Evolutionary conservation across 1,140 invertebrate species (phyloP).

Genomic region (Streblospio benedicti): DNA sequence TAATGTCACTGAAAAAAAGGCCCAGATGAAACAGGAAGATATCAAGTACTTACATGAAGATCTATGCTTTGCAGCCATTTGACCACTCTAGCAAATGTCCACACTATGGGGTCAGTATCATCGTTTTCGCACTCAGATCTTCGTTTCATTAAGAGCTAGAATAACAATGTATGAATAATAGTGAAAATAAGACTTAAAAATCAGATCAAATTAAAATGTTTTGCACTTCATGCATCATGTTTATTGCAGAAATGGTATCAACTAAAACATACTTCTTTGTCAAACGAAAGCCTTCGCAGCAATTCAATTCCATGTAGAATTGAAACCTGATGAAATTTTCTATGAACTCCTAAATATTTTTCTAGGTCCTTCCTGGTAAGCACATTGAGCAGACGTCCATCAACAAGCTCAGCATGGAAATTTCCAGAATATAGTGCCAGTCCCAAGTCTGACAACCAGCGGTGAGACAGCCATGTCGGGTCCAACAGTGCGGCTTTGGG

Average conservation of each 20-base stretch:
- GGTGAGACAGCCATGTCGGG: constrained; percentile 59
- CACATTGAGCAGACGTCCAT: constrained; percentile 82
- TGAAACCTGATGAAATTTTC: constrained; percentile 86
- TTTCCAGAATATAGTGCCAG: constrained; percentile 77
- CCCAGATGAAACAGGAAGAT: too few relatives aligned
- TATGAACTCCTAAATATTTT: constrained; percentile 73
- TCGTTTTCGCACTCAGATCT: constrained; percentile 77
- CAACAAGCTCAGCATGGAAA: constrained; percentile 81
- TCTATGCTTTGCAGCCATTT: constrained; percentile 87
- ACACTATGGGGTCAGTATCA: constrained; percentile 82
- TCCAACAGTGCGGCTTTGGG: neutral
- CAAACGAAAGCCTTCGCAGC: constrained; percentile 81
- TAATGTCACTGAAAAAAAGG: too few relatives aligned
- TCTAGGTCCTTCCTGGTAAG: constrained; percentile 87
- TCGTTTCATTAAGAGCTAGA: constrained; percentile 72
- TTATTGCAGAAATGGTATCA: neutral
- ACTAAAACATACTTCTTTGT: constrained; percentile 62
- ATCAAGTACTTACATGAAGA: constrained; percentile 55
- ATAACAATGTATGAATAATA: too few relatives aligned
- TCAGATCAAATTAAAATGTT: neutral
- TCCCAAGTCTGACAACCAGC: constrained; percentile 84
- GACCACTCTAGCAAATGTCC: constrained; percentile 88
- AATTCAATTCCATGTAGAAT: constrained; percentile 87
- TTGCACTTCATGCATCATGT: neutral
- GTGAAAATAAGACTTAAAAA: too few relatives aligned